Evolutionary conservation across 2,888 invertebrate genomes (phyloP).

Genomic region (Colostygia pectinataria): DNA sequence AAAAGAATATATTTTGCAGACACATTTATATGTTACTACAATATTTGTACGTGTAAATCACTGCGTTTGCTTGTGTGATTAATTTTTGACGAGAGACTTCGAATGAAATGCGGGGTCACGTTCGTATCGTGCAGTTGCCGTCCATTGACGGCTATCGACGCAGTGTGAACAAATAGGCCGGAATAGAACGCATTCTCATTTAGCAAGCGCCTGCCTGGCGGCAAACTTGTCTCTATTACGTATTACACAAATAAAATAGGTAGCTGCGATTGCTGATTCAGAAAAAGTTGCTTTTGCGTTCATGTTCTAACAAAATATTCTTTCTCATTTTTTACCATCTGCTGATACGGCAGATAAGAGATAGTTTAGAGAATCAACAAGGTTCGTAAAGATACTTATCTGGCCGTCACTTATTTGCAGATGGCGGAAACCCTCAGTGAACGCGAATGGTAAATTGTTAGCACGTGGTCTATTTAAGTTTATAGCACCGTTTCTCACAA

Average conservation of each 20-base stretch:
- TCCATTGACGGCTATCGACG: conserved; percentile 61
- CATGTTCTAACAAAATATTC: conserved; percentile 28
- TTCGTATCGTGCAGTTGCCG: conserved; percentile 49
- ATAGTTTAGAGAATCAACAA: conserved; percentile 6
- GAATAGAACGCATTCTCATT: conserved; percentile 57
- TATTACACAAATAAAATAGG: conserved; percentile 62
- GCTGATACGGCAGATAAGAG: conserved; percentile 1
- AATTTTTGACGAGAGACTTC: conserved; percentile 46
- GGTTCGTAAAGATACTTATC: not conserved
- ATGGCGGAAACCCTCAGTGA: not conserved
- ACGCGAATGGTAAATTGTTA: conserved; percentile 31
- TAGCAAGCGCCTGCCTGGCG: conserved; percentile 64
- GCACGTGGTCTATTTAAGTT: conserved; percentile 19
- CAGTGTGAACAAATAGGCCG: conserved; percentile 61
- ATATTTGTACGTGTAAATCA: too few species aligned
- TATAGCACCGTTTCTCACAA: conserved; percentile 33
- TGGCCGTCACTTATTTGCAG: conserved; percentile 1
- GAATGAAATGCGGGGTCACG: conserved; percentile 67
- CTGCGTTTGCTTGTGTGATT: conserved; percentile 15
- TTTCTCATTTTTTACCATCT: conserved; percentile 24
- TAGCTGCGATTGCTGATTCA: conserved; percentile 51
- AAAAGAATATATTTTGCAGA: too few species aligned
- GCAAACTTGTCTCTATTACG: conserved; percentile 63
- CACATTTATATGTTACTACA: too few species aligned
- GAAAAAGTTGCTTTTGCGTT: conserved; percentile 41